Evolutionary conservation across 2,113 vertebrate genomes (phyloP), one percentile per base, ranked within the genome.

Genomic region (Amblyopsis rosae): DNA sequence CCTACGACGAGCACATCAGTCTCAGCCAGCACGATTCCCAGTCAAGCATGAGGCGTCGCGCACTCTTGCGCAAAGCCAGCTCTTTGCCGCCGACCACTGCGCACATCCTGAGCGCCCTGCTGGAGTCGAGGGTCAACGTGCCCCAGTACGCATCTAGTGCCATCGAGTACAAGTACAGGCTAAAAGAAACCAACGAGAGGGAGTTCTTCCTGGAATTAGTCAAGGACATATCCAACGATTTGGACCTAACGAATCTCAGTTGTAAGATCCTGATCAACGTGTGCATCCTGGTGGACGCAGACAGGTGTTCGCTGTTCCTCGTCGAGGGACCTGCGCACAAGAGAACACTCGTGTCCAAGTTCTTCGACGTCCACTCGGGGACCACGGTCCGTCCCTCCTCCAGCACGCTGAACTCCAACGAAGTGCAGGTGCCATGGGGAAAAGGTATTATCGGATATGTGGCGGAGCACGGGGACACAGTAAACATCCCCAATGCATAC

Each of bases 391-490:
- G 92, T 69, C 90, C 92, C 1, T 93, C 91, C 10, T 89, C 89
- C 56, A 89, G 84, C 76, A 88, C 86, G 16, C 64, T 91, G 3
- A 81, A 90, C 85, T 91, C 90, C 49, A 92, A 80, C 63, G 93
- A 94, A 59, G 92, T 94, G 72, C 93, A 92, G 77, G 93, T 94
- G 59, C 88, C 91, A 1, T 94, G 92, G 93, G 92, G 93, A 5
- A 94, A 93, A 67, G 93, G 93, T 2, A 93, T 94, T 54, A 91
- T 94, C 35, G 93, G 93, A 15, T 94, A 94, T 61, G 93, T 93
- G 71, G 93, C 93, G 12, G 93, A 94, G 72, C 93, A 94, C 32
- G 93, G 92, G 11, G 93, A 94, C 72, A 94, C 91, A 8, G 92
- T 94, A 4, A 94, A 93, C 84, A 92, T 91, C 69, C 69, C 92